Evolutionary conservation across 2,113 vertebrate species (phyloP), one percentile per base, ranked within the genome.

Genomic region (Pelusios castaneus): DNA sequence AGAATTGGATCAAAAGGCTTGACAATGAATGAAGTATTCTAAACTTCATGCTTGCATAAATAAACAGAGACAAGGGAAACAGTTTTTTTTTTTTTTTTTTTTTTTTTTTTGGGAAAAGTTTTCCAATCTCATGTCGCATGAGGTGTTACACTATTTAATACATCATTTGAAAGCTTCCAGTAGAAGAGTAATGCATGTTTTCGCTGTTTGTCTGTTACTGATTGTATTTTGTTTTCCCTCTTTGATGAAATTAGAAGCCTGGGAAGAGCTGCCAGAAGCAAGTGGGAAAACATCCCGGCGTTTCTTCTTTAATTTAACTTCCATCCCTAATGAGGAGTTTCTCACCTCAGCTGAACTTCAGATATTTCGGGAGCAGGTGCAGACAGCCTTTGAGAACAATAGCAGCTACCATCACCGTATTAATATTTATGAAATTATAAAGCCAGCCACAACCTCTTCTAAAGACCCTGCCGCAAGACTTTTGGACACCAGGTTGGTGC

Each of bases 341-440:
- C 97, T 99, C 98, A 99, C 99, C 73, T 99, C 99, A 60, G 99
- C 99, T 49, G 99, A 99, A 98, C 99, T 99, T 41, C 98, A 99
- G 84, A 98, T 99, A 97, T 99, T 99, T 98, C 99, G 99, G 95
- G 98, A 99, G 91, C 99, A 99, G 98, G 98, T 99, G 91, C 98
- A 98, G 81, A 98, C 98, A 95, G 91, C 97, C 84, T 96, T 98
- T 88, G 97, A 96, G 94, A 98, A 97, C 95, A 97, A 96, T 86
- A 96, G 95, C 79, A 98, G 98, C 79, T 98, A 98, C 96, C 97
- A 98, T 96, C 99, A 99, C 93, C 99, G 99, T 91, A 99, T 99
- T 98, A 99, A 99, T 99, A 99, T 99, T 98, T 99, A 99, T 97
- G 99, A 99, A 98, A 98, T 99, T 95, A 98, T 99, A 91, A 98